Evolutionary conservation across 2,113 vertebrate species (phyloP).

Genomic region (Colistium nudipinnis): DNA sequence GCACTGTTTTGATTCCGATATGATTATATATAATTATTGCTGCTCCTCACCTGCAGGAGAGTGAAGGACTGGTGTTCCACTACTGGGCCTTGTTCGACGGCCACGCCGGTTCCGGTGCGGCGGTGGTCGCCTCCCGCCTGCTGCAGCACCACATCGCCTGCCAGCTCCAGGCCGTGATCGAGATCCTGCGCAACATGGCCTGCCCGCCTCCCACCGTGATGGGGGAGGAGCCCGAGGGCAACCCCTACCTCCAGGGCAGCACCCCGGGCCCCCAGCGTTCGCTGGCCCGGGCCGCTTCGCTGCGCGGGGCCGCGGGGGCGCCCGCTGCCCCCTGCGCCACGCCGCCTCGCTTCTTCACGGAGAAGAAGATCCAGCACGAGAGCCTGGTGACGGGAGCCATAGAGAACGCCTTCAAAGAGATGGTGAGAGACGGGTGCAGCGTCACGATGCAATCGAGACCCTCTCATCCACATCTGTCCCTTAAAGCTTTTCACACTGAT

Average conservation of each 20-base stretch:
- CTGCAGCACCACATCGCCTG: constrained; percentile 92
- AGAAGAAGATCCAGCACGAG: constrained; percentile 97
- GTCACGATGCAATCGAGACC: neutral
- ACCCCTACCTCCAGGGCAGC: constrained; percentile 70
- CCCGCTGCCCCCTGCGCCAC: constrained; percentile 88
- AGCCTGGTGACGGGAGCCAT: constrained; percentile 95
- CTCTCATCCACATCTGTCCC: neutral
- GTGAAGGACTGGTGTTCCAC: constrained; percentile 89
- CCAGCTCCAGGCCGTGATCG: constrained; percentile 92
- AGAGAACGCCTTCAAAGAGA: constrained; percentile 98
- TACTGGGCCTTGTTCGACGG: constrained; percentile 98
- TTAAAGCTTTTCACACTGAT: neutral
- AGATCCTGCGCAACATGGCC: constrained; percentile 86
- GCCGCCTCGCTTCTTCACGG: constrained; percentile 89
- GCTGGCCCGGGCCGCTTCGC: constrained; percentile 90
- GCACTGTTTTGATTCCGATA: no score
- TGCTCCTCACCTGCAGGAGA: constrained; percentile 52
- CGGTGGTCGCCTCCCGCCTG: constrained; percentile 90
- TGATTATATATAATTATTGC: neutral
- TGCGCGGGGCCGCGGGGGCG: constrained; percentile 87
- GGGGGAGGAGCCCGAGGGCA: constrained; percentile 88
- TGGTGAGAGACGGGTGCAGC: constrained; percentile 81
- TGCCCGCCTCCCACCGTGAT: constrained; percentile 88
- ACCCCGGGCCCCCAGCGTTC: constrained; percentile 78
- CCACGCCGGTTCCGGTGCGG: constrained; percentile 93